These are phyloP conservation scores for Mobula hypostoma DNA, from an alignment of 2,113 vertebrate genomes.

Conservation along the genomic window DNA sequence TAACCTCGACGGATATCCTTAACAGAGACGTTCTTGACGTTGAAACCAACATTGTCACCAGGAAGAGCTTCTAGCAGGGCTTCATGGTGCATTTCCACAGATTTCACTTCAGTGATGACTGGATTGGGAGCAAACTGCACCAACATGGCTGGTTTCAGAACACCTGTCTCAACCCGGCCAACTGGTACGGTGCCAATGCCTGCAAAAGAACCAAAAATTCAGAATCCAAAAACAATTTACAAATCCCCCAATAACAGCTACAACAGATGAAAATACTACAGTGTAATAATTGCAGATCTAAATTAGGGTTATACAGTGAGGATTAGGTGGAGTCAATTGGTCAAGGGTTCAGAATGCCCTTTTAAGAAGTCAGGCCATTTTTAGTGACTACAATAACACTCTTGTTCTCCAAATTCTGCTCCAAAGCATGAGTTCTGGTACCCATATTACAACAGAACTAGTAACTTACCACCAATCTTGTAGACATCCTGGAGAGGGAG, in stretches of 20 bases:
- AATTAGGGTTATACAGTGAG: neutral
- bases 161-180: conserved; percentile 41
- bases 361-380: neutral
- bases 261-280: neutral
- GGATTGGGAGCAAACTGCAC: conserved; percentile 41
- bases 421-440: neutral
- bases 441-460: neutral
- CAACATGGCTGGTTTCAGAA: conserved; percentile 45
- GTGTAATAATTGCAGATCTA: neutral
- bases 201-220: neutral
- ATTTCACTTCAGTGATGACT: conserved; percentile 45
- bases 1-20: conserved; percentile 44
- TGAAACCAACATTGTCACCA: conserved; percentile 44
- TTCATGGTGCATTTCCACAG: conserved; percentile 48
- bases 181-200: conserved; percentile 44
- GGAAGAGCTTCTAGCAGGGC: conserved; percentile 38
- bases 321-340: neutral
- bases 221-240: neutral
- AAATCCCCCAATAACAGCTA: neutral
- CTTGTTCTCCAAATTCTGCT: no score
- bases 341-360: no score
- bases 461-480: conserved; percentile 43
- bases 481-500: conserved; percentile 46
- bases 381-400: no score
- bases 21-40: conserved; percentile 47